Percentiles rank a stretch among this genome's conserved stretches.
Evolutionary conservation across 2,113 vertebrate genomes (phyloP).

Genomic region (Tor tambroides): DNA sequence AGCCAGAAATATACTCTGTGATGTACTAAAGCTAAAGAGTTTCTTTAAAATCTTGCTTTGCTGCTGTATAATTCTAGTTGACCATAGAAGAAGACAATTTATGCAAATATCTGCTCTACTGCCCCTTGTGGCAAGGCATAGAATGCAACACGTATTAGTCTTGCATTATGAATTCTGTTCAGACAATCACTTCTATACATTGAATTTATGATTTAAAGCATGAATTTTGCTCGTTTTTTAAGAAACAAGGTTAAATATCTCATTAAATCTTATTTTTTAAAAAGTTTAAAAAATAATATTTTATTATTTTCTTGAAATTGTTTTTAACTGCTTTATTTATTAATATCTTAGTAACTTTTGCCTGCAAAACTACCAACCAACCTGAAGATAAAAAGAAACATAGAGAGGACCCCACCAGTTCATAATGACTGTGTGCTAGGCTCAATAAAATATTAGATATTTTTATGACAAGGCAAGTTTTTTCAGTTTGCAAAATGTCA

Average conservation of each 20-base stretch:
- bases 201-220: no score
- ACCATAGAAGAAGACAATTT: not conserved
- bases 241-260: not conserved
- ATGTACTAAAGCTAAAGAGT: not conserved
- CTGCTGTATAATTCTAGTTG: not conserved
- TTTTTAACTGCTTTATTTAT: not conserved
- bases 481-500: no score
- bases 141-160: not conserved
- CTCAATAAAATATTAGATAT: no score
- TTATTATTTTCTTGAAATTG: not conserved
- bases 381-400: no score
- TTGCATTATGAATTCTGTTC: not conserved
- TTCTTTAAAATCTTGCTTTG: not conserved
- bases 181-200: not conserved
- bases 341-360: not conserved
- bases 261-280: no score
- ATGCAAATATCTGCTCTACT: not conserved
- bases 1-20: not conserved
- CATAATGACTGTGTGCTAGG: no score
- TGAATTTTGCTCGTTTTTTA: no score
- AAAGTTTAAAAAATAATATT: no score
- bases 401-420: no score
- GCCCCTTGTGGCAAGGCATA: not conserved
- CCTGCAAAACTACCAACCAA: no score
- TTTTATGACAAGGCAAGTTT: no score